A percentile compares a stretch with the other conserved stretches of the same genome.
phyloP scores from a whole-genome alignment of 37 sponge, comb jelly and placozoan genomes.

The Eunapius fragilis region DNA sequence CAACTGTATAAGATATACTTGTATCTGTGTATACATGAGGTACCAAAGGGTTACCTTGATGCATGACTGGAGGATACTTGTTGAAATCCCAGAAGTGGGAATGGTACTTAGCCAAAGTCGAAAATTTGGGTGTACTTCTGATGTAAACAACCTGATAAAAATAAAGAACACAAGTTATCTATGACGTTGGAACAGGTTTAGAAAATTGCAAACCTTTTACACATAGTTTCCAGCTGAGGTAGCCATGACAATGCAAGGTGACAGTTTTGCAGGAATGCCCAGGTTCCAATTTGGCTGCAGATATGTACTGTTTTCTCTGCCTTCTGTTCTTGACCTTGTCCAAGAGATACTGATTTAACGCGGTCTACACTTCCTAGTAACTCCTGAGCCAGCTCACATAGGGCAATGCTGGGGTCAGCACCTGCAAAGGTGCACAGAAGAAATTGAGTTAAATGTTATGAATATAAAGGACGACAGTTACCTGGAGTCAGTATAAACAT shows the following conservation, averaged over 20 bases:
- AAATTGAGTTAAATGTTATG: background rate
- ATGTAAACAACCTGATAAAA: slow-evolving; percentile 14
- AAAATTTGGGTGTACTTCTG: slow-evolving; percentile 43
- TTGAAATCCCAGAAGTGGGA: slow-evolving; percentile 36
- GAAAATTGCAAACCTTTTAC: background rate
- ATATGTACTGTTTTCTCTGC: slow-evolving; percentile 25
- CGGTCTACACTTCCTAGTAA: slow-evolving; percentile 1
- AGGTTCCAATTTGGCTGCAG: slow-evolving; percentile 46
- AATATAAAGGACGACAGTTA: background rate
- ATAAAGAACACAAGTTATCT: background rate
- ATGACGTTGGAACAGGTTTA: background rate
- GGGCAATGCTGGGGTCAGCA: slow-evolving; percentile 51
- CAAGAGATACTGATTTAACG: slow-evolving; percentile 55
- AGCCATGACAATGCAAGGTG: slow-evolving; percentile 64
- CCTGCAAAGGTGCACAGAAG: slow-evolving; percentile 25
- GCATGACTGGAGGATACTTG: slow-evolving; percentile 37
- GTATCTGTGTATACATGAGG: background rate
- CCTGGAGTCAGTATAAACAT: slow-evolving; percentile 19
- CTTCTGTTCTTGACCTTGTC: slow-evolving; percentile 63
- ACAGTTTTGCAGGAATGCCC: slow-evolving; percentile 80
- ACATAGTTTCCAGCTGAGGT: slow-evolving; percentile 32
- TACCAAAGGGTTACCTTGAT: slow-evolving; percentile 22
- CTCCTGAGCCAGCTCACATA: slow-evolving; percentile 43
- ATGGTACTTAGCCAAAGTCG: slow-evolving; percentile 64
- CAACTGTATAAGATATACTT: slow-evolving; percentile 24